Evolutionary conservation across 2,113 vertebrate genomes (phyloP).

Genomic region (Lipophrys pholis): DNA sequence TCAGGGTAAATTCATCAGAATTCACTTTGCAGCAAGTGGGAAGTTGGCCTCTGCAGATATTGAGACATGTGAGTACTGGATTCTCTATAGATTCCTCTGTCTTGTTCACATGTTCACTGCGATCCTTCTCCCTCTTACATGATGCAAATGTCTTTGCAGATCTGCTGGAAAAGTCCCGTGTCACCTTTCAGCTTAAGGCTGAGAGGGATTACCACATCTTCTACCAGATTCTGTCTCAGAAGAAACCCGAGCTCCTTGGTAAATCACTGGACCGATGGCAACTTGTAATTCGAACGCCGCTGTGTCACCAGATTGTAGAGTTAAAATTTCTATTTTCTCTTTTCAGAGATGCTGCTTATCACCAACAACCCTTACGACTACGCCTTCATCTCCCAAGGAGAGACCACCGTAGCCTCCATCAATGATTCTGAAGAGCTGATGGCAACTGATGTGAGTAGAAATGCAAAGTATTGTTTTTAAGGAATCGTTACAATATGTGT

Average conservation of each 20-base stretch:
- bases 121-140: neutral
- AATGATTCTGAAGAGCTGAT: slow-evolving; percentile 77
- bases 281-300: neutral
- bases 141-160: slow-evolving; percentile 73
- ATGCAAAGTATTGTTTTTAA: neutral
- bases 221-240: slow-evolving; percentile 94
- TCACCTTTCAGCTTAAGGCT: slow-evolving; percentile 91
- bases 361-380: slow-evolving; percentile 84
- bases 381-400: slow-evolving; percentile 82
- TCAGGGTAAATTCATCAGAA: slow-evolving; percentile 92
- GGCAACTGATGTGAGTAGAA: slow-evolving; percentile 77
- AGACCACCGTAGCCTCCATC: slow-evolving; percentile 78
- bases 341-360: slow-evolving; percentile 83
- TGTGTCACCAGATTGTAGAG: neutral
- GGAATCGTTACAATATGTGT: too few relatives aligned
- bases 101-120: neutral
- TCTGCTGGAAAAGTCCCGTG: slow-evolving; percentile 92
- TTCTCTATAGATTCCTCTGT: neutral
- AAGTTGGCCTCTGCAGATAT: slow-evolving; percentile 91
- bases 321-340: neutral
- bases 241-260: slow-evolving; percentile 92
- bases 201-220: slow-evolving; percentile 95
- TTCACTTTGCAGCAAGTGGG: slow-evolving; percentile 90
- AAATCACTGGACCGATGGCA: slow-evolving; percentile 2
- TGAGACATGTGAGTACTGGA: slow-evolving; percentile 86